These are phyloP conservation scores for Nesogale talazaci DNA, from an alignment of 2,113 vertebrate genomes.

Conservation along the genomic window DNA sequence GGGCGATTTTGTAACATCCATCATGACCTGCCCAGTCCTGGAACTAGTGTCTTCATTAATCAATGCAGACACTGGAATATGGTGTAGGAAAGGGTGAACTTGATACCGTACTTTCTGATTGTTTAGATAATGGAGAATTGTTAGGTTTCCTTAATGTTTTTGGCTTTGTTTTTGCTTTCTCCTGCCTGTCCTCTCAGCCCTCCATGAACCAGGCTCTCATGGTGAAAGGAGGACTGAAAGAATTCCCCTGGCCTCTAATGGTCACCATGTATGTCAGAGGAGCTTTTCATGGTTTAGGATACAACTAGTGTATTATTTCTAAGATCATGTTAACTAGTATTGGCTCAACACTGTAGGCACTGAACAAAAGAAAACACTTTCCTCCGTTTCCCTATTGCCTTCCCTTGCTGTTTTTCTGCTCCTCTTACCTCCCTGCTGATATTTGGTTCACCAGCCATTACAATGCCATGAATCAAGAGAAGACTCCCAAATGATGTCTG, in stretches of 20 bases:
- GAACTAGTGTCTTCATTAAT: rapidly evolving
- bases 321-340: background rate
- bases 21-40: background rate
- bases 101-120: background rate
- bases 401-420: background rate
- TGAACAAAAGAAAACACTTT: no score
- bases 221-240: background rate
- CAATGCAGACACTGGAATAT: background rate
- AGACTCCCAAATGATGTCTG: no score
- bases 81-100: no score
- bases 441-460: no score
- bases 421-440: no score
- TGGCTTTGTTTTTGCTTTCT: background rate
- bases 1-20: background rate
- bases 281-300: background rate
- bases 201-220: no score
- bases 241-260: no score
- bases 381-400: background rate
- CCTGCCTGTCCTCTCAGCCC: background rate
- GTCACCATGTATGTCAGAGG: no score
- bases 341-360: background rate
- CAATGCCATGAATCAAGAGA: no score
- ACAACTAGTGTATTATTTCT: background rate
- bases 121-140: background rate
- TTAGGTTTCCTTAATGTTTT: rapidly evolving